Conservation (phyloP, 2,888 invertebrate species). For the Carabus problematicus region DNA sequence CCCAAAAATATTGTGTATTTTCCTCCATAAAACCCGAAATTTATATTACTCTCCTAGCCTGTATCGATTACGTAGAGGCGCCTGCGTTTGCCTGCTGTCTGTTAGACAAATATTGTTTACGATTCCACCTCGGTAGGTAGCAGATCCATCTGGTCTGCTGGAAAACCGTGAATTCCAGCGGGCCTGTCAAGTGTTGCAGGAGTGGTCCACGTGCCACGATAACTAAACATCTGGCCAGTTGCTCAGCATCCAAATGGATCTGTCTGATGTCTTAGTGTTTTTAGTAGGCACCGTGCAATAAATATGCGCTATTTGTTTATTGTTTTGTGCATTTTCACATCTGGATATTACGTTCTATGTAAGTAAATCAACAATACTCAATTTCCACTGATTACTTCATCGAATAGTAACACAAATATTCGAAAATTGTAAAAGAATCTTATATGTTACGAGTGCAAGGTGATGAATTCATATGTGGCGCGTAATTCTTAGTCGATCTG, state of each 20-base stretch:
- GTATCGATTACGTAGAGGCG: constrained; percentile 8
- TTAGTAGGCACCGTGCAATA: constrained; percentile 16
- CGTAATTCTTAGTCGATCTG: too few species aligned
- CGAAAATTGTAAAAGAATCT: too few species aligned
- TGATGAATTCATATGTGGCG: too few species aligned
- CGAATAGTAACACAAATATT: too few species aligned
- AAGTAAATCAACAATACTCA: constrained; percentile 13
- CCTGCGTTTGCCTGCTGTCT: not conserved
- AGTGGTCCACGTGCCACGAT: constrained; percentile 19
- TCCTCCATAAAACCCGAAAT: constrained; percentile 14
- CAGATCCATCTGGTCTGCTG: constrained; percentile 6
- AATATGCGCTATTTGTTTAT: constrained; percentile 39
- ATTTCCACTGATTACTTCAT: too few species aligned
- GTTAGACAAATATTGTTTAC: not conserved
- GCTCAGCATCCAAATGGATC: constrained; percentile 35
- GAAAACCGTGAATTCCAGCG: constrained; percentile 23
- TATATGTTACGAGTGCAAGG: too few species aligned
- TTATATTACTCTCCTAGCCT: not conserved
- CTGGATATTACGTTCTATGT: constrained; percentile 28
- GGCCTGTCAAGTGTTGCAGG: constrained; percentile 20
- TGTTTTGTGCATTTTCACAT: constrained; percentile 26
- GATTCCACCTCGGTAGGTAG: too few species aligned
- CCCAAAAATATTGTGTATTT: constrained; percentile 28
- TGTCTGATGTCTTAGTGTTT: constrained; percentile 19
- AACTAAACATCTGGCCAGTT: constrained; percentile 17